Conservation (phyloP, 1,140 invertebrate genomes). For the Euwallacea similis region DNA sequence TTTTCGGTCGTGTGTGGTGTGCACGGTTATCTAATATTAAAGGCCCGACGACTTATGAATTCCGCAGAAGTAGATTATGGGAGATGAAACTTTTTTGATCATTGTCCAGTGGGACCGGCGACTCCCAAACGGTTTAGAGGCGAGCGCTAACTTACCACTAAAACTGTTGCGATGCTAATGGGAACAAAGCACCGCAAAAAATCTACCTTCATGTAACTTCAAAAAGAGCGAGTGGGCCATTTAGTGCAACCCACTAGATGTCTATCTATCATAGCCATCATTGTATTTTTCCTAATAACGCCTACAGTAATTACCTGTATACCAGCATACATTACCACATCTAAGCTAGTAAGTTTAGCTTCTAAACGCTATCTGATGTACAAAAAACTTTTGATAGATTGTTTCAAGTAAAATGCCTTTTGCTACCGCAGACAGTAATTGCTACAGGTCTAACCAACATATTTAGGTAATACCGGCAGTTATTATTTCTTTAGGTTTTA, state of each 20-base stretch:
- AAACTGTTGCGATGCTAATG: neutral
- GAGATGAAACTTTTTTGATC: conserved; percentile 23
- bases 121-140: neutral
- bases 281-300: neutral
- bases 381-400: no score
- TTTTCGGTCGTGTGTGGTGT: conserved; percentile 23
- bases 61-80: conserved; percentile 28
- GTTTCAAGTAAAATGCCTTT: no score
- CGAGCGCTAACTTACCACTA: neutral
- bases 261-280: conserved; percentile 8
- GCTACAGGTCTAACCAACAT: neutral
- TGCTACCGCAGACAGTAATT: neutral
- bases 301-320: conserved; percentile 13
- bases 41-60: conserved; percentile 28
- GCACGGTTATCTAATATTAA: conserved; percentile 34
- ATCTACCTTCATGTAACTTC: no score
- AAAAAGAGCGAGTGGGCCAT: neutral
- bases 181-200: neutral
- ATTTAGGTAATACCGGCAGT: neutral
- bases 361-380: no score
- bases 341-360: neutral
- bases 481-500: no score
- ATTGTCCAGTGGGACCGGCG: conserved; percentile 10
- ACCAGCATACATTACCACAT: conserved; percentile 10
- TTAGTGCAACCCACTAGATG: neutral